A percentile compares a stretch with the other conserved stretches of the same genome.
Evolutionary conservation across 1,140 invertebrate genomes (phyloP).

Genomic region (Drusus annulatus): DNA sequence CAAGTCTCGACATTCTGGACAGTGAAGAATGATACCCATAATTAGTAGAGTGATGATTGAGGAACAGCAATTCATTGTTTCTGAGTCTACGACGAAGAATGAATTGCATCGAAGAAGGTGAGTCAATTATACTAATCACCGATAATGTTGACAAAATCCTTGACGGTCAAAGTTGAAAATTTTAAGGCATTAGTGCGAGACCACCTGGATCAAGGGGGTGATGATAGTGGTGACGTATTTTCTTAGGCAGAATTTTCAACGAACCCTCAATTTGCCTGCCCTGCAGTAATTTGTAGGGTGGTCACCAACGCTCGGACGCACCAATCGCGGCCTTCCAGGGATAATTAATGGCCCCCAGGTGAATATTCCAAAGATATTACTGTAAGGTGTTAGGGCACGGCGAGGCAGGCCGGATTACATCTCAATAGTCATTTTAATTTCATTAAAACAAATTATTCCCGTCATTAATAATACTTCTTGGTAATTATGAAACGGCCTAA

Average conservation of each 20-base stretch:
- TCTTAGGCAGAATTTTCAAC: background rate
- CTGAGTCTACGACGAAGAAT: no score
- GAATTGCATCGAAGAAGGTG: no score
- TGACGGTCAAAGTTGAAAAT: no score
- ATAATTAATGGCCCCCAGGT: constrained; percentile 35
- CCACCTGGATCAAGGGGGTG: no score
- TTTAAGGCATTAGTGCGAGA: no score
- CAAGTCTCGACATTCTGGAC: no score
- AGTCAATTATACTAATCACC: no score
- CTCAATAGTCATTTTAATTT: constrained; percentile 32
- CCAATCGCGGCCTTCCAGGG: constrained; percentile 11
- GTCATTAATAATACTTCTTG: background rate
- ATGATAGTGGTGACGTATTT: no score
- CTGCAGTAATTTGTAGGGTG: constrained; percentile 4
- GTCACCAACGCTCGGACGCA: background rate
- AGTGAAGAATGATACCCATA: no score
- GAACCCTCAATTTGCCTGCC: background rate
- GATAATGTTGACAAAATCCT: no score
- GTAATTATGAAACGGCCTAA: background rate
- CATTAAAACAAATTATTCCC: constrained; percentile 25
- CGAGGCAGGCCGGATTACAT: background rate
- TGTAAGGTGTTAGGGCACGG: constrained; percentile 5
- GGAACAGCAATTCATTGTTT: no score
- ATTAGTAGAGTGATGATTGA: no score
- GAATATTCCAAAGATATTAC: constrained; percentile 36